Conservation (phyloP, 2,888 invertebrate genomes). For the Tetragonisca angustula region DNA sequence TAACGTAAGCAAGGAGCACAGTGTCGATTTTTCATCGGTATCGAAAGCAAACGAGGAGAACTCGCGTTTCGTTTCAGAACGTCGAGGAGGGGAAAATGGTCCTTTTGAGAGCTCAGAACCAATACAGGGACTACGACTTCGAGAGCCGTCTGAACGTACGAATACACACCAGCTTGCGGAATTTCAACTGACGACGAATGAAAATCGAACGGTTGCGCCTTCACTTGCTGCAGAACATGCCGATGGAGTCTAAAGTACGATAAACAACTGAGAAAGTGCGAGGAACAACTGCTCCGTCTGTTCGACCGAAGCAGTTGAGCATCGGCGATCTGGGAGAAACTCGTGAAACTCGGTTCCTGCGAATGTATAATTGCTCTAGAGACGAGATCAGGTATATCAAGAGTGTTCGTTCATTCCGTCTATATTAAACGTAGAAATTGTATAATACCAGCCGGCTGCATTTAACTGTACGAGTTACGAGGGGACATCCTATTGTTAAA, state of each 20-base stretch:
- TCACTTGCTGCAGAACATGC: constrained; percentile 21
- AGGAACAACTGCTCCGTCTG: constrained; percentile 11
- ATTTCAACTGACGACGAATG: constrained; percentile 55
- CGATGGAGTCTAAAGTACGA: background rate
- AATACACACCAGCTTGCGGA: constrained; percentile 86
- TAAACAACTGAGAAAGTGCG: background rate
- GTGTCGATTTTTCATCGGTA: background rate
- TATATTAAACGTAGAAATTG: background rate
- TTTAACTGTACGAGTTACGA: constrained; percentile 23
- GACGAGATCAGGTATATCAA: constrained; percentile 10
- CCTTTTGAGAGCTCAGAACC: constrained; percentile 85
- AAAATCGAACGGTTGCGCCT: constrained; percentile 14
- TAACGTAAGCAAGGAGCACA: constrained; percentile 77
- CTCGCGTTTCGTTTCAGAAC: constrained; percentile 82
- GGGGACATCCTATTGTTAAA: background rate
- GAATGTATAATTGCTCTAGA: background rate
- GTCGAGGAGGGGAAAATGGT: constrained; percentile 85
- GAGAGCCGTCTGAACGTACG: constrained; percentile 88
- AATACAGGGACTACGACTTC: constrained; percentile 88
- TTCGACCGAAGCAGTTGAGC: background rate
- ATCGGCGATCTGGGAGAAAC: background rate
- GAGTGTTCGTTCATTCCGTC: constrained; percentile 34
- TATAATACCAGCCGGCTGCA: background rate
- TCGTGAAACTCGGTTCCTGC: background rate
- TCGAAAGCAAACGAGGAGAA: background rate